phyloP scores from a whole-genome alignment of 2,888 invertebrate species.

The Chrysolina haemoptera region DNA sequence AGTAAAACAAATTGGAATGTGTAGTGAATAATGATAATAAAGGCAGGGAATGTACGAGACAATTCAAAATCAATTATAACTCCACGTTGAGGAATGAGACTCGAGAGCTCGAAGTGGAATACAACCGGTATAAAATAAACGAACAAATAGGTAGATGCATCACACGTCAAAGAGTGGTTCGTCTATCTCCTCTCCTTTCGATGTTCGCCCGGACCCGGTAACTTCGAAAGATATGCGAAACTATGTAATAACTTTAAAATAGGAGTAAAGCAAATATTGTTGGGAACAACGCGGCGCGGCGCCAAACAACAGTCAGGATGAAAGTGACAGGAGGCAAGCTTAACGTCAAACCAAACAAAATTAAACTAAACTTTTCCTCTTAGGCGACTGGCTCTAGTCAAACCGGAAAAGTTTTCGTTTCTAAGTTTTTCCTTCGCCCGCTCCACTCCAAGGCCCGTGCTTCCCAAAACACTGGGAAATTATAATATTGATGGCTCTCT shows the following conservation, averaged over 20 bases:
- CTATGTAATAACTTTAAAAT: constrained; percentile 68
- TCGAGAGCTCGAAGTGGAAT: constrained; percentile 5
- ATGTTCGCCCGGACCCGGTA: constrained; percentile 48
- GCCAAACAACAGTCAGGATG: constrained; percentile 68
- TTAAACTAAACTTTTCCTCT: constrained; percentile 71
- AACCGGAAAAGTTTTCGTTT: constrained; percentile 69
- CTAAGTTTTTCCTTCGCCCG: constrained; percentile 70
- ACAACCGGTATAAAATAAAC: constrained; percentile 29
- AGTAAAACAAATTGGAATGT: constrained; percentile 22
- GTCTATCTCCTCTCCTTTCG: constrained; percentile 26
- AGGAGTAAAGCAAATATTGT: constrained; percentile 66
- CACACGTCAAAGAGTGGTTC: constrained; percentile 43
- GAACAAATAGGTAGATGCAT: constrained; percentile 36
- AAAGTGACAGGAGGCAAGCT: constrained; percentile 70
- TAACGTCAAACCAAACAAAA: constrained; percentile 71
- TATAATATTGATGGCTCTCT: constrained; percentile 69
- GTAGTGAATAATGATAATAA: constrained; percentile 28
- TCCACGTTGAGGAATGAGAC: constrained; percentile 10
- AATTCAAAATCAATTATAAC: constrained; percentile 26
- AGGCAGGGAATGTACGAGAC: constrained; percentile 19
- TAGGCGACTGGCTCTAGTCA: constrained; percentile 67
- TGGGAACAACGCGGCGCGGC: constrained; percentile 66
- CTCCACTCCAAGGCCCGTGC: constrained; percentile 64
- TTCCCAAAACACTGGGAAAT: constrained; percentile 68
- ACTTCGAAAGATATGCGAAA: constrained; percentile 60